A percentile compares a stretch with the other conserved stretches of the same genome.
These are phyloP conservation scores for Tragopan temminckii DNA, from an alignment of 2,797 vertebrate species.

Conservation along the genomic window DNA sequence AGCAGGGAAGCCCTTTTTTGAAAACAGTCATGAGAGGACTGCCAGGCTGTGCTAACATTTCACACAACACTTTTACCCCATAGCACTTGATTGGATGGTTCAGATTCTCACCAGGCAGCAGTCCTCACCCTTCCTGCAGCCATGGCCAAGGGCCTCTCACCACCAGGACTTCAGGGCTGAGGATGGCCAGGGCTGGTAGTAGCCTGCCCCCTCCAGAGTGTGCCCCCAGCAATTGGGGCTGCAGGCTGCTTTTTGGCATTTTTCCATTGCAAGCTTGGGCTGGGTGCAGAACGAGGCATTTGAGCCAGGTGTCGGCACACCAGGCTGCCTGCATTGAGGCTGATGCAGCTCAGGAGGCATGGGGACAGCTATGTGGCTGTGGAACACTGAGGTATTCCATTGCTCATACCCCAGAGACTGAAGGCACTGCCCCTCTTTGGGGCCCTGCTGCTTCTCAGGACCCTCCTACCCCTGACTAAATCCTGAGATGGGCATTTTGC, in stretches of 20 bases:
- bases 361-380: background rate
- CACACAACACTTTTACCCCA: fast-evolving
- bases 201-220: background rate
- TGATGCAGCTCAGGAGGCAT: background rate
- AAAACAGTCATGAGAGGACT: background rate
- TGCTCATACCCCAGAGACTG: background rate
- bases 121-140: background rate
- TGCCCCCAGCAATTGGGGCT: fast-evolving
- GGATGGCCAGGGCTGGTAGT: background rate
- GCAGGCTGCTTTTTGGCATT: fast-evolving
- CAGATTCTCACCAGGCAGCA: fast-evolving
- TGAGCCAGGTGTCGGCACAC: background rate
- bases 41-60: background rate
- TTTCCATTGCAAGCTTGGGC: fast-evolving
- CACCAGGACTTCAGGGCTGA: background rate
- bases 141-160: background rate
- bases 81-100: background rate
- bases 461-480: background rate
- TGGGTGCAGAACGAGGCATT: background rate
- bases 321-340: background rate
- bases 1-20: background rate
- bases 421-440: background rate
- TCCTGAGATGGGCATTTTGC: background rate
- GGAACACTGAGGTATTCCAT: background rate
- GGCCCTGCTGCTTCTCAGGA: background rate